Percentiles rank a stretch among this genome's conserved stretches.
Evolutionary conservation across 1,140 invertebrate genomes (phyloP).

Genomic region (Magallana ariakensis): DNA sequence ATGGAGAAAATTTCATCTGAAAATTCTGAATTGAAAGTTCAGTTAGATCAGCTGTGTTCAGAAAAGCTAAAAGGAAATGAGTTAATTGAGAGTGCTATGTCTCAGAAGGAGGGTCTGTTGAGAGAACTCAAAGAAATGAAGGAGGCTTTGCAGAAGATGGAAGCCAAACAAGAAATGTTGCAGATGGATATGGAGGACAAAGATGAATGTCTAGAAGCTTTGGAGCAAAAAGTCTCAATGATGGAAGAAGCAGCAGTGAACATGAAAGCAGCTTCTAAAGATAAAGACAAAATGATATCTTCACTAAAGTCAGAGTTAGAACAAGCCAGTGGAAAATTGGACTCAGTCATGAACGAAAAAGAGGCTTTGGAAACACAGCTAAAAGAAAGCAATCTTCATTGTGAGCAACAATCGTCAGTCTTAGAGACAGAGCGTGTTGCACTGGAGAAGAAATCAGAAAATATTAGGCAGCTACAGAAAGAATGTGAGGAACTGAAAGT

Average conservation of each 20-base stretch:
- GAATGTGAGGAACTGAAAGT: conserved; percentile 48
- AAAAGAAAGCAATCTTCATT: conserved; percentile 42
- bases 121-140: conserved; percentile 42
- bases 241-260: conserved; percentile 48
- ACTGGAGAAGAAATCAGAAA: conserved; percentile 37
- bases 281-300: conserved; percentile 50
- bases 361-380: conserved; percentile 41
- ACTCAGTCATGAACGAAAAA: conserved; percentile 48
- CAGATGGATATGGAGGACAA: conserved; percentile 69
- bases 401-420: conserved; percentile 52
- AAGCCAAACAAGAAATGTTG: conserved; percentile 65
- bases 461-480: neutral
- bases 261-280: conserved; percentile 45
- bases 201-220: conserved; percentile 50
- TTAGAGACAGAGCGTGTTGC: neutral
- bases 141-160: conserved; percentile 55
- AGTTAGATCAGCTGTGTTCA: conserved; percentile 19
- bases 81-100: conserved; percentile 28
- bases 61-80: conserved; percentile 54
- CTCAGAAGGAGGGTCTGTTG: conserved; percentile 41
- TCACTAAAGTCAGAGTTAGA: conserved; percentile 51
- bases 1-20: neutral
- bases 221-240: conserved; percentile 45
- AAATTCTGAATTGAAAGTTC: conserved; percentile 12
- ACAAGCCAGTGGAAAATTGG: conserved; percentile 47